phyloP scores from a whole-genome alignment of 2,888 invertebrate species.

The Apeira syringaria region DNA sequence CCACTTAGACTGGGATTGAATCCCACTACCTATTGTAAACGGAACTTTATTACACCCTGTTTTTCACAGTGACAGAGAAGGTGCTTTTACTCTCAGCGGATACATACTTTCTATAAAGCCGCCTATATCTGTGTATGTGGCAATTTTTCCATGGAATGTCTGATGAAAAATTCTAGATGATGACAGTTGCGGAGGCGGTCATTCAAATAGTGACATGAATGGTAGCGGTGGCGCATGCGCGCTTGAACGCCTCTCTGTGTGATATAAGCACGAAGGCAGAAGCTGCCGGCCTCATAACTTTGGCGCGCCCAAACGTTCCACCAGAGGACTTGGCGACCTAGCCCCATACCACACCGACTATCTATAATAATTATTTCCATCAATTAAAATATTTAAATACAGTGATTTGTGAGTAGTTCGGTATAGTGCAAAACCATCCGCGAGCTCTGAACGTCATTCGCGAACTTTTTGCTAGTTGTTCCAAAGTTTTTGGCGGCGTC shows the following conservation, averaged over 20 bases:
- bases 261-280: constrained; percentile 74
- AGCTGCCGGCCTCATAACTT: constrained; percentile 71
- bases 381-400: constrained; percentile 10
- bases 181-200: constrained; percentile 70
- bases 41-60: constrained; percentile 15
- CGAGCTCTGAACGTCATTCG: constrained; percentile 36
- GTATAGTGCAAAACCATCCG: constrained; percentile 43
- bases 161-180: constrained; percentile 39
- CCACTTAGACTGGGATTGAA: constrained; percentile 25
- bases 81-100: not conserved
- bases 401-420: constrained; percentile 51
- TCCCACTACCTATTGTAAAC: constrained; percentile 19
- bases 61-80: constrained; percentile 8
- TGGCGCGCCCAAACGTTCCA: constrained; percentile 73
- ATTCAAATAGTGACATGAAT: constrained; percentile 77
- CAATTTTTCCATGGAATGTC: not conserved
- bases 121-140: no score
- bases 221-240: constrained; percentile 64
- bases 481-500: constrained; percentile 55
- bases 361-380: constrained; percentile 34
- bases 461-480: constrained; percentile 55
- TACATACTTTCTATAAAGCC: not conserved
- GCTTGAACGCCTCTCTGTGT: constrained; percentile 46
- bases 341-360: constrained; percentile 35
- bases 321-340: constrained; percentile 58